A percentile compares a stretch with the other conserved stretches of the same genome.
phyloP scores from a whole-genome alignment of 2,888 invertebrate genomes.

The Drosophila neonasuta region DNA sequence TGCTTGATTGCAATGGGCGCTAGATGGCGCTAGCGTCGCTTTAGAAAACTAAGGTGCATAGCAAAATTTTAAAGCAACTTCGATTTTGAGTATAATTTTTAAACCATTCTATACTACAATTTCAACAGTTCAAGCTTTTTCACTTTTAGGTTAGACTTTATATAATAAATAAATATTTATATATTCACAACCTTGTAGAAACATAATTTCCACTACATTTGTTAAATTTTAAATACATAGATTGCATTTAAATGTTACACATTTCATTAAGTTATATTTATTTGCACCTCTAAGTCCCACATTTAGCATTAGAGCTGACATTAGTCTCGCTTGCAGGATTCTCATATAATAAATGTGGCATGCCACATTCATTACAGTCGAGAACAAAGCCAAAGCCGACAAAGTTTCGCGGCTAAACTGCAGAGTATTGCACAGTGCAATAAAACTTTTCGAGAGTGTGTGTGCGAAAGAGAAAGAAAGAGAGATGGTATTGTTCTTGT shows the following conservation, averaged over 20 bases:
- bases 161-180: too few relatives aligned
- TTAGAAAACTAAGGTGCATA: too few relatives aligned
- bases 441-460: slow-evolving; percentile 40
- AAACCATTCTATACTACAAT: too few relatives aligned
- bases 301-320: neutral
- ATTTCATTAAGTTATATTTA: neutral
- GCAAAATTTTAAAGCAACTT: too few relatives aligned
- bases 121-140: too few relatives aligned
- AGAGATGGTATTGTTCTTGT: slow-evolving; percentile 14
- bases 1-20: neutral
- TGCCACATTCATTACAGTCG: slow-evolving; percentile 28
- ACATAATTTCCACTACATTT: neutral
- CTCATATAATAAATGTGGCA: slow-evolving; percentile 33
- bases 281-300: neutral
- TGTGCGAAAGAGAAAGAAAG: neutral
- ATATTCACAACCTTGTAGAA: too few relatives aligned
- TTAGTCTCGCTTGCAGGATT: neutral
- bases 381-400: slow-evolving; percentile 32
- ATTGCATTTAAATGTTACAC: neutral
- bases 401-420: slow-evolving; percentile 30
- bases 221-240: too few relatives aligned
- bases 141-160: too few relatives aligned
- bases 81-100: too few relatives aligned
- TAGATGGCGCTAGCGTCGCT: neutral
- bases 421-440: slow-evolving; percentile 43